Base-by-base conservation (phyloP, 2,113 vertebrate species). In the Leptosomus discolor region DNA sequence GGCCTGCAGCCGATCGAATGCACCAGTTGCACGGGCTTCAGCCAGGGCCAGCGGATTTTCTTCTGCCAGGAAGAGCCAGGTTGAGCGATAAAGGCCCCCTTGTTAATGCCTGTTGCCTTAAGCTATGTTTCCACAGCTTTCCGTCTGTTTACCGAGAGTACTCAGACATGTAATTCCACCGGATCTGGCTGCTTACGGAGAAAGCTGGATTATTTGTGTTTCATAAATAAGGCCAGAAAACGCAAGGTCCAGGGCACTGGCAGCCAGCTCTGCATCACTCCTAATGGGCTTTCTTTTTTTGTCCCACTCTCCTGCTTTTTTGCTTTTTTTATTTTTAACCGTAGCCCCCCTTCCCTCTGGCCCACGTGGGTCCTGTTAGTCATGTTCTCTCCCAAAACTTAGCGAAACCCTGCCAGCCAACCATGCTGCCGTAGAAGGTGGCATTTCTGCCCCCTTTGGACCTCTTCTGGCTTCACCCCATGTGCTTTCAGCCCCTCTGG, bases 221-320 rank as follows among this genome's bases (percentile, higher is more conserved):
- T 90, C 95, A 74, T 84, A 91, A 96, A 90, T 90, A 96, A 91
- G 78, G 97, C 94, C 96, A 97, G 93, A 88, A 93, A 93, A 94
- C 12, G 23, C 81, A 82, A 91, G 85, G 82, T 61, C 65, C 53
- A 39, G 57, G 61, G 64, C 86, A 6, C 64, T 90, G 75, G 46
- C 84, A 85, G 68, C 45, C 61, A 88, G 41, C 78, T 85, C 81
- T 92, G 74, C 91, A 56, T 90, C 60, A 0, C 46, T 93, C 37
- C 21, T 77, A 21, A 22, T 19, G 36, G 58, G 41, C 13, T 54
- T 91, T 87, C 69, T 69, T 94, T 88, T 83, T 75, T 1, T 2
- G 57, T 82, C 46, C n/a, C 20, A 1, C 46, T 78, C 43, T 86
- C 9, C 69, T 91, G 36, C 41, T 10, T 56, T n/a, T 91, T 54